Evolutionary conservation across 2,113 vertebrate species (phyloP), one percentile per base, ranked within the genome.

Genomic region (Burhinus oedicnemus): DNA sequence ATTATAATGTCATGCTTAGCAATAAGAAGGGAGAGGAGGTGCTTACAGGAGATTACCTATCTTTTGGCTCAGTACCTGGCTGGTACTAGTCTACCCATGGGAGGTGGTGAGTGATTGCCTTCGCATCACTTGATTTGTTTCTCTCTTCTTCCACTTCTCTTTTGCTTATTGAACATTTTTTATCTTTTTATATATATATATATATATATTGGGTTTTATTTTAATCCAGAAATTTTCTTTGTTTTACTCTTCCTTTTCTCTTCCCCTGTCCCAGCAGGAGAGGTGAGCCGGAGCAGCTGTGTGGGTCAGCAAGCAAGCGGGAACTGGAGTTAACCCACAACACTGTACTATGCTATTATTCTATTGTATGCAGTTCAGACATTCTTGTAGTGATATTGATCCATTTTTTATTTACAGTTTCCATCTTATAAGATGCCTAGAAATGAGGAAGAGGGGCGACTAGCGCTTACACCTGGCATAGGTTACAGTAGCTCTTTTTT

Each of bases 281-380:
- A 45, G 74, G 49, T 13, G 38, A 72, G 23, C 0, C 0, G 38
- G 25, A 90, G 32, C 0, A 0, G 64, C 34, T 62, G 22, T 1
- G 3, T 15, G 62, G 66, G 52, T 54, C 34, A 6, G 38, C 7
- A 57, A 83, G 42, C 1, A 1, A 45, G 55, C 9, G 20, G 62
- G 49, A 20, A 18, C 22, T 34, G 57, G 45, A 27, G 18, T 47
- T 64, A 51, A 80, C 42, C 62, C 76, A 57, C 18, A 22, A 8
- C 5, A 20, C 42, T 14, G 19, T 20, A 44, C 23, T 29, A 1
- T 52, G 49, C 17, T 22, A 27, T 34, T 47, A 26, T 42, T 49
- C 36, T 23, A 3, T 5, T 32, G 38, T 7, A 20, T 10, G 36
- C 60, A 38, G 57, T 79, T 71, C 62, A 57, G 62, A 19, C 18